Evolutionary conservation across 2,888 invertebrate genomes (phyloP).

Genomic region (Andrena minutula): DNA sequence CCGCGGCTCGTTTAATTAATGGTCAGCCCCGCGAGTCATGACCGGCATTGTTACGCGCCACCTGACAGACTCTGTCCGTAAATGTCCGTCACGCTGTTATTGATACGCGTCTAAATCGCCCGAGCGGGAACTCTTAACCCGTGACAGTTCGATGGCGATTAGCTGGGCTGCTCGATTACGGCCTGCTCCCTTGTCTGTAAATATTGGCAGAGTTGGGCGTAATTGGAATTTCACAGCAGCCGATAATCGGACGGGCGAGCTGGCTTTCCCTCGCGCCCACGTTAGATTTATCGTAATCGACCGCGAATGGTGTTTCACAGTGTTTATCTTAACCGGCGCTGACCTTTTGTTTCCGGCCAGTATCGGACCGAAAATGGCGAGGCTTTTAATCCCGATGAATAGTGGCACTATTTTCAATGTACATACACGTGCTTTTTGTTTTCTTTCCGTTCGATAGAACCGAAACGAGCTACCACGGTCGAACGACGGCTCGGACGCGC

Average conservation of each 20-base stretch:
- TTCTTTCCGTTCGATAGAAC: neutral
- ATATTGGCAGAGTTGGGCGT: neutral
- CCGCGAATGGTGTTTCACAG: no score
- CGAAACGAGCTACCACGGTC: neutral
- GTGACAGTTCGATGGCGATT: conserved; percentile 28
- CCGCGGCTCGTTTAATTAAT: conserved; percentile 77
- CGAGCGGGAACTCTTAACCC: conserved; percentile 37
- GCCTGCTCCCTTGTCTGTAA: neutral
- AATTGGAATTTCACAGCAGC: neutral
- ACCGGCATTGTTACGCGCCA: conserved; percentile 70
- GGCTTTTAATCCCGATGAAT: neutral
- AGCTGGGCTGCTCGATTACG: conserved; percentile 19
- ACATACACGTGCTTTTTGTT: no score
- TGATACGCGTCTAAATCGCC: conserved; percentile 58
- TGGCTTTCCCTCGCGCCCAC: neutral
- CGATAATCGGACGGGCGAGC: neutral
- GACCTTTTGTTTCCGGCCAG: no score
- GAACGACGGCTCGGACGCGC: conserved; percentile 31
- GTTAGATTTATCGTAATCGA: no score
- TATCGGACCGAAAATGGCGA: neutral
- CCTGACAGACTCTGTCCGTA: conserved; percentile 62
- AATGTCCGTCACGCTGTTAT: conserved; percentile 59
- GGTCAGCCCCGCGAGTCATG: conserved; percentile 73
- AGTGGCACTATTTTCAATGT: neutral
- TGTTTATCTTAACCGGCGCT: neutral